Evolutionary conservation across 2,797 vertebrate species (phyloP), one percentile per base, ranked within the genome.

Genomic region (Anomalospiza imberbis): DNA sequence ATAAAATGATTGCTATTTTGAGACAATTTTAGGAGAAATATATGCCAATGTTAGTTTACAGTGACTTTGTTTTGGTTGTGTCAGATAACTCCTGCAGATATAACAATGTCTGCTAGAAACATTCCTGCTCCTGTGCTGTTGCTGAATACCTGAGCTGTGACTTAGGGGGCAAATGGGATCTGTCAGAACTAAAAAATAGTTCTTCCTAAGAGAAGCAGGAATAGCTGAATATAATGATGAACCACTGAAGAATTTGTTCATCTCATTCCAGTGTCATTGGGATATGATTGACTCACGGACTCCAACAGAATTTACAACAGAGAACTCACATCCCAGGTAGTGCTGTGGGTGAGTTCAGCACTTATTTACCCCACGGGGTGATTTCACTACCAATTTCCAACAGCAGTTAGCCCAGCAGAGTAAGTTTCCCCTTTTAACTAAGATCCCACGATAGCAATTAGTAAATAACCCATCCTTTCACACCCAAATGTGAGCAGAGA

Each of bases 41-140:
- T 4, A 77, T 70, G 89, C 78, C 86, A 93, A 12, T 0, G 3
- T 75, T 83, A 18, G 77, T 88, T 91, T 45, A 72, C 60, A 66
- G n/a, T 45, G 61, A 68, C 75, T 95, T 94, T 89, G 79, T 89
- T 96, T 89, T 78, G 54, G 22, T 62, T 29, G 47, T 78, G 85
- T 60, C 78, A 72, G 65, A 62, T 47, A 89, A 88, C 89, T 85
- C 54, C 76, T 78, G 62, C 68, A 51, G 81, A 31, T 92, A 6
- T 24, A 77, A 58, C 61, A 79, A 26, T 4, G 2, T 32, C 53
- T 95, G 63, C 21, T 58, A 29, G 29, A 34, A 87, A 70, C 32
- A 29, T 68, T 61, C 57, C 72, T 10, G 22, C 20, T 68, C 50
- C 80, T 74, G 29, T 32, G 71, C 53, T 67, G 5, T 5, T 70